Evolutionary conservation across 2,113 vertebrate genomes (phyloP).

Genomic region (Gavia stellata): DNA sequence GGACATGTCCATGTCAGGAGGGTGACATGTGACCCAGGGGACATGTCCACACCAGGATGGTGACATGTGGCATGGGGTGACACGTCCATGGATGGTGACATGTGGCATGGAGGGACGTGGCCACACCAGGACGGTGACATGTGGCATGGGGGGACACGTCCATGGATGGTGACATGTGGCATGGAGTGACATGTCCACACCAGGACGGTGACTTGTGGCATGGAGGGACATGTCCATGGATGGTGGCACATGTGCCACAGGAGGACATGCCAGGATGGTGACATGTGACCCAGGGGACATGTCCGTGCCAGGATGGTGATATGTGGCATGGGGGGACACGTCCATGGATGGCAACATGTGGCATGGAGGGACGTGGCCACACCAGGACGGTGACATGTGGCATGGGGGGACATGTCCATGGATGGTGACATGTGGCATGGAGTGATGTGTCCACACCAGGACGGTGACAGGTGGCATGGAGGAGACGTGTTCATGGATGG

Average conservation of each 20-base stretch:
- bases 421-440: no score
- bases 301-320: neutral
- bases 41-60: no score
- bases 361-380: fast-evolving
- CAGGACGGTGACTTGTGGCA: neutral
- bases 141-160: fast-evolving
- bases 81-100: no score
- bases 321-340: fast-evolving
- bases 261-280: neutral
- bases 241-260: fast-evolving
- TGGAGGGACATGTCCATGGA: fast-evolving
- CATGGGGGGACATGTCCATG: fast-evolving
- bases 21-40: no score
- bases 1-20: no score
- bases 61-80: no score
- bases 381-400: no score
- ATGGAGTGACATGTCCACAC: fast-evolving
- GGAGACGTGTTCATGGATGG: neutral
- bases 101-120: no score
- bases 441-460: neutral
- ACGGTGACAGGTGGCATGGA: neutral
- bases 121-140: no score
- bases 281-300: fast-evolving
- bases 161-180: neutral
- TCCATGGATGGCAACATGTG: neutral